Evolutionary conservation across 2,888 invertebrate genomes (phyloP).

Genomic region (Hipparchia semele): DNA sequence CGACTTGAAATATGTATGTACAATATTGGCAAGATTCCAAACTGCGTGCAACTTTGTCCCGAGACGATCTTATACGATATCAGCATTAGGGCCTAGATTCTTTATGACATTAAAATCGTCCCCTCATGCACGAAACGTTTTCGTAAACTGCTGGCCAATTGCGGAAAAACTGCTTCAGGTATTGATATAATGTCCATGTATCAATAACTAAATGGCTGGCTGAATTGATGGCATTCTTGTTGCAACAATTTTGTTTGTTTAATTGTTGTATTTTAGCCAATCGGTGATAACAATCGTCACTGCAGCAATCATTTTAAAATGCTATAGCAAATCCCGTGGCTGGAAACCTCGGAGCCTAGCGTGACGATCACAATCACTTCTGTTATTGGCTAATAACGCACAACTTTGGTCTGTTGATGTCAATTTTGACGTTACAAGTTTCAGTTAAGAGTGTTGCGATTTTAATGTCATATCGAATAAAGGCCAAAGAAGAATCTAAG

Average conservation of each 20-base stretch:
- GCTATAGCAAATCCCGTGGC: too few species aligned
- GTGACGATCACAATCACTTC: neutral
- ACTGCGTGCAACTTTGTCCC: conserved; percentile 18
- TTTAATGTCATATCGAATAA: conserved; percentile 2
- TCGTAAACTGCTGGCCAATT: too few species aligned
- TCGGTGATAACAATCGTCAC: too few species aligned
- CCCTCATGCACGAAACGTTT: too few species aligned
- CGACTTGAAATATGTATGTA: conserved; percentile 1
- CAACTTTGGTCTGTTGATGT: too few species aligned
- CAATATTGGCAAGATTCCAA: conserved; percentile 18
- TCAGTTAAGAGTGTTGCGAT: neutral
- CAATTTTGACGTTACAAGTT: neutral
- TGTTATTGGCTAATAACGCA: neutral
- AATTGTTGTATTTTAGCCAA: too few species aligned
- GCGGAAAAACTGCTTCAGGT: too few species aligned
- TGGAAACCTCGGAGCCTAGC: too few species aligned
- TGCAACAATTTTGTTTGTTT: too few species aligned
- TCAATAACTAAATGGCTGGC: too few species aligned
- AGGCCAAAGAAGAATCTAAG: conserved; percentile 1
- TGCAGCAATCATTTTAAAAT: neutral
- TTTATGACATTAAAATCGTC: conserved; percentile 13
- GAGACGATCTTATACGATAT: conserved; percentile 24
- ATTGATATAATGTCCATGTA: too few species aligned
- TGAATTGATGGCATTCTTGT: too few species aligned
- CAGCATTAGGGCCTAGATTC: conserved; percentile 43